phyloP scores from a whole-genome alignment of 2,888 invertebrate genomes.

The Xestia ashworthii region DNA sequence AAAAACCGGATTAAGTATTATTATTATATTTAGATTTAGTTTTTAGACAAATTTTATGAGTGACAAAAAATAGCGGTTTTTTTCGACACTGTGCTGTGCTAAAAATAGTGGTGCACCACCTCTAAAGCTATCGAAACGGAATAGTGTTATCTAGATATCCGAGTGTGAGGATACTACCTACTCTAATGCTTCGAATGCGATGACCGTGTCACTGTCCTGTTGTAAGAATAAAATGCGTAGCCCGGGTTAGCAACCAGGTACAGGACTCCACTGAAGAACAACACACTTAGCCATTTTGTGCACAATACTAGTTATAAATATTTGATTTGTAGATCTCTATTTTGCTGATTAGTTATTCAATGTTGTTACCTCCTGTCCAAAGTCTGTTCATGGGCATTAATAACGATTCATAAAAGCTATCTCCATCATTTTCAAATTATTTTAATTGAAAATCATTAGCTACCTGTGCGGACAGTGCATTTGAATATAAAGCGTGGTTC shows the following conservation, averaged over 20 bases:
- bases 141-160: conserved; percentile 7
- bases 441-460: conserved; percentile 75
- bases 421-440: conserved; percentile 67
- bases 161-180: not conserved
- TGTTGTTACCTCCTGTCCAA: not conserved
- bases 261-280: conserved; percentile 4
- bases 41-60: not conserved
- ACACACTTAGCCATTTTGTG: conserved; percentile 24
- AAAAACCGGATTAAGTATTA: not conserved
- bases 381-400: conserved; percentile 12
- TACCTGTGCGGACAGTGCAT: conserved; percentile 66
- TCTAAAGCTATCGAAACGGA: conserved; percentile 13
- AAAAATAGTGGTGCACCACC: not conserved
- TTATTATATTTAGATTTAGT: not conserved
- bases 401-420: conserved; percentile 46
- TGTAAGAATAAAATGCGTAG: conserved; percentile 23
- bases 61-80: not conserved
- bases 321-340: not conserved
- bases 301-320: conserved; percentile 10
- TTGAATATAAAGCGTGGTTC: conserved; percentile 73
- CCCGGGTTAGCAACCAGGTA: not conserved
- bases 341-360: conserved; percentile 16
- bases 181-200: conserved; percentile 1
- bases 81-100: not conserved
- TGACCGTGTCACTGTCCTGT: not conserved